A percentile compares a stretch with the other conserved stretches of the same genome.
Evolutionary conservation across 2,113 vertebrate genomes (phyloP).

Genomic region (Limnothrissa miodon): DNA sequence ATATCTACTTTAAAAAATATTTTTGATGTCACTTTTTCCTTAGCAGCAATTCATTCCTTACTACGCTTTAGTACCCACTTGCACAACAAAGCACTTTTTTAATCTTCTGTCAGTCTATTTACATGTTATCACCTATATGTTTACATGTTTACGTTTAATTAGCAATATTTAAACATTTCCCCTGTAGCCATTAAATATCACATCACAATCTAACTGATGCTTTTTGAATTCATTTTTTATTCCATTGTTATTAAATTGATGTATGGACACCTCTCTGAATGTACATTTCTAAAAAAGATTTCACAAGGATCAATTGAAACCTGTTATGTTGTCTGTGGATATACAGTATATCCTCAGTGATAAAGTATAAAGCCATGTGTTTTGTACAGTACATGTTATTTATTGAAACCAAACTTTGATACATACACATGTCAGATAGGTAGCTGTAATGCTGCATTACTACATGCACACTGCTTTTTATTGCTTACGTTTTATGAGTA

Average conservation of each 20-base stretch:
- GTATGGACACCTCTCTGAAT: background rate
- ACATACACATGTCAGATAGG: background rate
- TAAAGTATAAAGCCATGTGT: background rate
- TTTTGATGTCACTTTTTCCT: too few relatives aligned
- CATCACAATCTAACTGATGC: constrained; percentile 14
- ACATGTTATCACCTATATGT: constrained; percentile 38
- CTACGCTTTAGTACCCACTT: constrained; percentile 56
- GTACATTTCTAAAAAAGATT: background rate
- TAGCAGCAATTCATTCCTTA: constrained; percentile 48
- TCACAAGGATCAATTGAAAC: background rate
- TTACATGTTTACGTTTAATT: constrained; percentile 10
- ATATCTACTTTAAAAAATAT: constrained; percentile 46
- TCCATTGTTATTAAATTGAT: background rate
- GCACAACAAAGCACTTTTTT: constrained; percentile 67
- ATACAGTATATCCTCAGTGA: background rate
- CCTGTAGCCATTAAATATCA: constrained; percentile 71
- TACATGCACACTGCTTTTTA: background rate
- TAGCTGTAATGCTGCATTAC: background rate
- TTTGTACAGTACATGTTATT: background rate
- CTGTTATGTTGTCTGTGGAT: background rate
- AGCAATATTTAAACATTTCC: constrained; percentile 61
- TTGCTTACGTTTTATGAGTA: background rate
- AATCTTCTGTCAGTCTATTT: constrained; percentile 50
- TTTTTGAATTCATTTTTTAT: background rate
- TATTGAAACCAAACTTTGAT: background rate